Evolutionary conservation across 2,113 vertebrate genomes (phyloP), one percentile per base, ranked within the genome.

Genomic region (Oncorhynchus gorbuscha): DNA sequence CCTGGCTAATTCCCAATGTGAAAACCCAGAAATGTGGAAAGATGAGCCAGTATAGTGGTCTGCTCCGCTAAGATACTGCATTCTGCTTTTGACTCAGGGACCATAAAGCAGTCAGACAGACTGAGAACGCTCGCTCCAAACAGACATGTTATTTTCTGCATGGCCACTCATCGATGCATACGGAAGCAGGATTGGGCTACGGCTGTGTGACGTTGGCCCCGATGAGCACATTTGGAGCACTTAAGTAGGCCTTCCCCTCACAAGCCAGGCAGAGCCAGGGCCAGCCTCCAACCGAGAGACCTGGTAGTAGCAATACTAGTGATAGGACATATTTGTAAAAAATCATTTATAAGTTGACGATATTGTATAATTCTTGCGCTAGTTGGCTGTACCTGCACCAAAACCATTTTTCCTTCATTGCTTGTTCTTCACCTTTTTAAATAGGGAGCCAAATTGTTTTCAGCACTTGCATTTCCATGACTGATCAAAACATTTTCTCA

Each of bases 91-190:
- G 8, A 45, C 39, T 45, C 49, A 55, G 14, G 49, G 49, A 18
- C 35, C 71, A 59, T 72, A 72, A 72, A 72, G 51, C 49, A 72
- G 48, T 45, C 48, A 71, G 69, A 72, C 51, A 58, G 49, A 49
- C 32, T 59, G 26, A 59, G 51, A 18, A 18, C 2, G 13, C 24
- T 12, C 20, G 49, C 4, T 18, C 49, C 18, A 18, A 13, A 59
- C 70, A 32, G 28, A 65, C 66, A 68, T 32, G 66, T 13, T 35
- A 18, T 30, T 68, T 68, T 68, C 30, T 28, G 30, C 66, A 32
- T 68, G 66, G 66, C 30, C 30, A 6, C 26, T 35, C 66, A 68
- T 18, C 16, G 6, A 26, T 68, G 66, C 26, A 72, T 59, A 59
- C 59, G n/a, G 51, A 59, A 59, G 26, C 26, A 59, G 51, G 18